Evolutionary conservation across 2,888 invertebrate species (phyloP).

Genomic region (Sarcophaga rosellei): DNA sequence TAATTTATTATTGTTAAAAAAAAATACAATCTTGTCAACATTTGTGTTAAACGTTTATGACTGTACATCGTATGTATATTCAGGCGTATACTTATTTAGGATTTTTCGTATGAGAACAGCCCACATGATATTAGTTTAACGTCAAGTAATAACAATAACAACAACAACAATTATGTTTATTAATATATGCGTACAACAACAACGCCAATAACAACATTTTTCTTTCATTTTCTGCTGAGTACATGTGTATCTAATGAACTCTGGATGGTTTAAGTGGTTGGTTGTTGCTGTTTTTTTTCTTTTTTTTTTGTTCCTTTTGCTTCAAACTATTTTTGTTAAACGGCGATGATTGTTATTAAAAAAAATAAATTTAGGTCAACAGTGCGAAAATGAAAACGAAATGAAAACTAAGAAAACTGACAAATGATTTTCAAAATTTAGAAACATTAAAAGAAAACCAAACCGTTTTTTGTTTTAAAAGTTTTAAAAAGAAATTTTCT

Average conservation of each 20-base stretch:
- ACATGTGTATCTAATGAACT: background rate
- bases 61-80: slow-evolving; percentile 28
- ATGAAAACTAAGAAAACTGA: too few relatives aligned
- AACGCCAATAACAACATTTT: slow-evolving; percentile 28
- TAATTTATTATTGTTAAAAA: too few relatives aligned
- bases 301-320: background rate
- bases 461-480: background rate
- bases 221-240: slow-evolving; percentile 1
- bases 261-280: too few relatives aligned
- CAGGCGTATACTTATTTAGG: background rate
- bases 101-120: background rate
- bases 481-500: too few relatives aligned
- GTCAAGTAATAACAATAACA: slow-evolving; percentile 27
- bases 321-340: background rate
- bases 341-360: background rate
- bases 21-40: background rate
- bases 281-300: too few relatives aligned
- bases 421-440: background rate
- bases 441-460: background rate
- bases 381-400: too few relatives aligned
- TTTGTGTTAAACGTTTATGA: slow-evolving; percentile 8
- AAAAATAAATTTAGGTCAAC: background rate
- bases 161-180: slow-evolving; percentile 11
- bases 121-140: slow-evolving; percentile 36
- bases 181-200: background rate